These are phyloP conservation scores for Acipenser ruthenus DNA, from an alignment of 2,797 vertebrate genomes.

Conservation along the genomic window DNA sequence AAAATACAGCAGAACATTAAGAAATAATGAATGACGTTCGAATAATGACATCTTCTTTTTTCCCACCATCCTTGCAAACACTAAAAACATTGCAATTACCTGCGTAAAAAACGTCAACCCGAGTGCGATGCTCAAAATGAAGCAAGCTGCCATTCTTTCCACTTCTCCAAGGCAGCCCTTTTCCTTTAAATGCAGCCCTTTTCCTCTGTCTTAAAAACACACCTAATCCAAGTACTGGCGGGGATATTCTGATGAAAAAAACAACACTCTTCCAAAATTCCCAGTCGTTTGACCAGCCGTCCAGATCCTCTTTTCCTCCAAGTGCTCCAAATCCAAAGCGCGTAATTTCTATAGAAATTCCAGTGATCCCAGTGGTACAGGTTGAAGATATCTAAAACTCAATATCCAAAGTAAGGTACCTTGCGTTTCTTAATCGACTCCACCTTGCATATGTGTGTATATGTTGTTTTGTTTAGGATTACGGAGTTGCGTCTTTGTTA, in stretches of 20 bases:
- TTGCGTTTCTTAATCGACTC: constrained; percentile 48
- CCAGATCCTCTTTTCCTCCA: constrained; percentile 33
- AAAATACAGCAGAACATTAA: constrained; percentile 6
- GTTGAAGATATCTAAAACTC: constrained; percentile 51
- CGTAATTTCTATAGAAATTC: constrained; percentile 38
- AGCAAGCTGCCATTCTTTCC: constrained; percentile 76
- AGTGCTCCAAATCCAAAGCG: constrained; percentile 44
- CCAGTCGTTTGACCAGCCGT: constrained; percentile 46
- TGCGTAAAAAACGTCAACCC: constrained; percentile 71
- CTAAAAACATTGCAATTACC: constrained; percentile 54
- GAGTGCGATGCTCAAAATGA: constrained; percentile 70
- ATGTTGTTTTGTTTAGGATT: constrained; percentile 49
- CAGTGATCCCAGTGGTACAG: constrained; percentile 63
- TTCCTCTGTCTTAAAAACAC: constrained; percentile 39
- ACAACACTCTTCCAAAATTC: constrained; percentile 20
- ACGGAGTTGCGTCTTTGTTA: constrained; percentile 27
- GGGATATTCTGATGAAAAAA: constrained; percentile 29
- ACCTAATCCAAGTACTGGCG: constrained; percentile 45
- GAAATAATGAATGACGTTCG: not conserved
- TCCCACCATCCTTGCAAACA: no score
- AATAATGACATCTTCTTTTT: no score
- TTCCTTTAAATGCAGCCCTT: constrained; percentile 45
- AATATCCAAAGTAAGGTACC: constrained; percentile 54
- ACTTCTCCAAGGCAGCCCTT: constrained; percentile 59
- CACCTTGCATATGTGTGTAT: constrained; percentile 35